Base-by-base conservation (phyloP, 1,140 invertebrate genomes). In the silkworm (Bombyx mori) region DNA sequence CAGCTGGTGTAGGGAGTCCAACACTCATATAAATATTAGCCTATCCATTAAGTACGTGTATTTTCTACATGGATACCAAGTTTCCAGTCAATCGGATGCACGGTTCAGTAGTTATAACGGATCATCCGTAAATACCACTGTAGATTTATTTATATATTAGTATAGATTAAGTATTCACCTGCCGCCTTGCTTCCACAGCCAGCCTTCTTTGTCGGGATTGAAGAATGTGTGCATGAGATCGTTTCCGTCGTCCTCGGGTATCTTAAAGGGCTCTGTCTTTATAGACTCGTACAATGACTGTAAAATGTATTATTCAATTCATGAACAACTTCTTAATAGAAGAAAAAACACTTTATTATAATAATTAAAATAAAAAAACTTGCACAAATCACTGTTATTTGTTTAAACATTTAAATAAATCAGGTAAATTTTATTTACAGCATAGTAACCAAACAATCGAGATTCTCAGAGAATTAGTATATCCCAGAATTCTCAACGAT, bases 151-250 rank as follows among this genome's bases (percentile, higher is more conserved):
- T 18, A 18, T 18, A 18, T 18, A 18, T 18, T 18, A 18, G 12
- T 18, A 18, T 18, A 35, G 2, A 35, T 35, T 35, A 35, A 35
- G 4, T 35, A 35, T 55, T 51, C 72, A 91, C 90, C 92, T 89
- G 65, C 91, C 92, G 89, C 96, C 98, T 92, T 99, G 98, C 86
- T 99, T 99, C 95, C 96, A 99, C 9, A 99, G 91, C 98, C 98
- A 99, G 47, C 98, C 98, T 86, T 99, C 98, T 84, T 99, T 97
- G 84, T 99, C 98, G 0, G 98, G 98, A 88, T 99, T 99, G 90
- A 99, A 99, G 90, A 99, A 99, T 44, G 98, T 99, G 86, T 99
- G 97, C 96, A 99, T 99, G 68, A 99, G 91, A 90, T 99, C 98
- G 89, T 99, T 99, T 45, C 97, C 97, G 90, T 99, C 98, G 88